These are phyloP conservation scores for Caranx melampygus DNA, from an alignment of 2,113 vertebrate genomes.

Conservation along the genomic window DNA sequence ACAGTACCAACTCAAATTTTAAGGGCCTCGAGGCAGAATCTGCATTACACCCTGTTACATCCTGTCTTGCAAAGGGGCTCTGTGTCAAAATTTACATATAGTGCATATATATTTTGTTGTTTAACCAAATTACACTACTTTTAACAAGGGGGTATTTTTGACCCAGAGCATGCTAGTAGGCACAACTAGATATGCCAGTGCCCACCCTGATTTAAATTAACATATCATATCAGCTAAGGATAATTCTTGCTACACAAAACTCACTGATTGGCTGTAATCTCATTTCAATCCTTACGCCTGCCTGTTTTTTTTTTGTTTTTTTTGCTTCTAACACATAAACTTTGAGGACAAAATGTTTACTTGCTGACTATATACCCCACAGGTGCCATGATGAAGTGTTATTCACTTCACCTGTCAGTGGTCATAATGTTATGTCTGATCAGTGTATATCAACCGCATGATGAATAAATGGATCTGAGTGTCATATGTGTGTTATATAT, in stretches of 20 bases:
- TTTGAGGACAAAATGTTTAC: no score
- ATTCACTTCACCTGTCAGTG: no score
- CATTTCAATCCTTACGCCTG: no score
- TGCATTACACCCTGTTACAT: not conserved
- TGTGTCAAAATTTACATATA: not conserved
- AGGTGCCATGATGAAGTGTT: no score
- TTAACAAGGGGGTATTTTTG: not conserved
- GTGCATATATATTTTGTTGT: not conserved
- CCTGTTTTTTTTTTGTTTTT: no score
- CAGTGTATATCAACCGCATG: no score
- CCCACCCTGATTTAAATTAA: not conserved
- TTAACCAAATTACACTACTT: not conserved
- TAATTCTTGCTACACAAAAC: not conserved
- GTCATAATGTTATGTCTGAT: no score
- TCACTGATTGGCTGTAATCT: not conserved
- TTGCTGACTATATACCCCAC: no score
- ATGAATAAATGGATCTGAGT: no score
- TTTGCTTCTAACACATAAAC: no score
- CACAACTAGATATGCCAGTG: not conserved
- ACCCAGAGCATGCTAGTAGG: not conserved
- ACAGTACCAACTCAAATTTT: not conserved
- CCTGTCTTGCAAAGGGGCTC: not conserved
- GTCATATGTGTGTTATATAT: no score
- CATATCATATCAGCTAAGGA: not conserved
- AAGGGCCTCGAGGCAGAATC: not conserved